Evolutionary conservation across 53 echinoderm and acorn worm genomes (phyloP).

Genomic region (Luidia sarsii): DNA sequence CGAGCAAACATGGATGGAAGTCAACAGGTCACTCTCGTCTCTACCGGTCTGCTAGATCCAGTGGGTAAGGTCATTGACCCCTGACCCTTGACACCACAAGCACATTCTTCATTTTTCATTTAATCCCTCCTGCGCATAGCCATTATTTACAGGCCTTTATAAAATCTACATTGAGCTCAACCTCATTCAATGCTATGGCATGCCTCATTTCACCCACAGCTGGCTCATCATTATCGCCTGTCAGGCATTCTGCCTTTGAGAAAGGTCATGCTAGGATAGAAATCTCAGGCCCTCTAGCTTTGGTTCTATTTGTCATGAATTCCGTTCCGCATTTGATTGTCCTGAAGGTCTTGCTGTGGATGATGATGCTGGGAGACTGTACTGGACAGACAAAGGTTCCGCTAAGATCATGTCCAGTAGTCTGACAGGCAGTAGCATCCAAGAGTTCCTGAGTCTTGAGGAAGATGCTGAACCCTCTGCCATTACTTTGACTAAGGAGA

Average conservation of each 20-base stretch:
- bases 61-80: constrained; percentile 28
- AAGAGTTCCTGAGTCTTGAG: constrained; percentile 34
- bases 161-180: too few relatives aligned
- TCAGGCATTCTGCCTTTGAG: too few relatives aligned
- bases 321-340: background rate
- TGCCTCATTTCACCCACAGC: too few relatives aligned
- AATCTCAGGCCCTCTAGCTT: too few relatives aligned
- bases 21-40: constrained; percentile 36
- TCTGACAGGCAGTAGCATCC: constrained; percentile 37
- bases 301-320: too few relatives aligned
- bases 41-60: constrained; percentile 16
- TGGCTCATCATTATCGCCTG: too few relatives aligned
- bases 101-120: too few relatives aligned
- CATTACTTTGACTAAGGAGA: constrained; percentile 68
- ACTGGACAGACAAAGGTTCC: constrained; percentile 76
- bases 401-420: constrained; percentile 27
- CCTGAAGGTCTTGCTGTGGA: constrained; percentile 75
- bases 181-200: too few relatives aligned
- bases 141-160: too few relatives aligned
- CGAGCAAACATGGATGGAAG: constrained; percentile 89
- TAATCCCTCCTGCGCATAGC: too few relatives aligned
- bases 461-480: constrained; percentile 40
- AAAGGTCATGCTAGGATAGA: too few relatives aligned
- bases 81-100: too few relatives aligned
- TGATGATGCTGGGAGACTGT: constrained; percentile 34